Base-by-base conservation (phyloP, 2,797 vertebrate genomes). In the Trachurus trachurus region DNA sequence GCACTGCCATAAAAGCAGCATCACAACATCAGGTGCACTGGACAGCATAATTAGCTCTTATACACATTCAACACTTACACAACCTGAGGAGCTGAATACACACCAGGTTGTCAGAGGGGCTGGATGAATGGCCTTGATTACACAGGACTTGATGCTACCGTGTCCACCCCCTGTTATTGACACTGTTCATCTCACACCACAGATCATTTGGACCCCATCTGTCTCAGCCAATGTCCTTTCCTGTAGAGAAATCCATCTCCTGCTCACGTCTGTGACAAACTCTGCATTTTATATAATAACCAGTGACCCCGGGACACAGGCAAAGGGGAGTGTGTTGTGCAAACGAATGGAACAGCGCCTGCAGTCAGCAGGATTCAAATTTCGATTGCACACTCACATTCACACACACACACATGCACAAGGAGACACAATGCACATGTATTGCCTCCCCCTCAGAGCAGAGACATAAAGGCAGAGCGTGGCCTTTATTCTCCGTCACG, bases 381-480 rank as follows among this genome's bases (percentile, higher is more conserved):
- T 68, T 83, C 42, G 74, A 22, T 66, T 68, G 34, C 2, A 2
- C n/a, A 47, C 13, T 0, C 22, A 44, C 26, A 56, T 68, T 29
- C 2, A 2, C n/a, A 47, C 13, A 0, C 22, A 44, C 26, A 56
- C 7, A 22, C 2, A 54, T 34, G 37, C 64, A 74, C 31, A 50
- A 16, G 22, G 3, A 76, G 0, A 69, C 37, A 56, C 26, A 29
- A 74, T 21, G n/a, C 42, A 60, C 58, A 76, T 26, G 39, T 29
- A 45, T 67, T 63, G 39, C 78, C 82, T 85, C 78, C 75, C n/a
- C 81, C 84, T 88, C 82, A 81, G 64, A 78, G 84, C 75, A 67
- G 57, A 56, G 76, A 82, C 26, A 72, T 76, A 89, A 56, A 81
- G 57, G 65, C 71, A 72, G 54, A 76, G 56, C 47, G 12, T 50